A percentile compares a stretch with the other conserved stretches of the same genome.
Evolutionary conservation across 2,113 vertebrate species (phyloP).

Genomic region (Microtus pennsylvanicus): DNA sequence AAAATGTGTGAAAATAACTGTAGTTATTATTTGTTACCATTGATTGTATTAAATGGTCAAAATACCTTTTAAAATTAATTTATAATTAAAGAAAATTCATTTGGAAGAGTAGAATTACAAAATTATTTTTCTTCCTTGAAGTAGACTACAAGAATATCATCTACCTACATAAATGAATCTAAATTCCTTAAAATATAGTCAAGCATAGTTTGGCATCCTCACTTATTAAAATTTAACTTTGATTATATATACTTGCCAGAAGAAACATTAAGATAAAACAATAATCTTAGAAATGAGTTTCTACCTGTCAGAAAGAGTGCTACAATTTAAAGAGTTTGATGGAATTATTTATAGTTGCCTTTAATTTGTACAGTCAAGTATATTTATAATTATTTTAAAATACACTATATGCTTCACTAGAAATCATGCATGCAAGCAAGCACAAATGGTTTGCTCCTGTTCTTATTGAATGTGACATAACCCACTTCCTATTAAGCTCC

Average conservation of each 20-base stretch:
- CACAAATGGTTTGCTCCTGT: conserved; percentile 42
- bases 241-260: conserved; percentile 22
- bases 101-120: not conserved
- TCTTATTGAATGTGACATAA: conserved; percentile 63
- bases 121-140: conserved; percentile 25
- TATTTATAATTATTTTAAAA: conserved; percentile 70
- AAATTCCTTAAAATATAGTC: conserved; percentile 62
- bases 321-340: conserved; percentile 30
- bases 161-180: conserved; percentile 39
- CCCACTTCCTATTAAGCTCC: conserved; percentile 56
- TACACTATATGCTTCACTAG: conserved; percentile 66
- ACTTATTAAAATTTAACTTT: conserved; percentile 41
- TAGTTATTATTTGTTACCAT: not conserved
- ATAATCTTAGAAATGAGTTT: conserved; percentile 39
- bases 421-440: conserved; percentile 58
- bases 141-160: conserved; percentile 15
- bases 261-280: conserved; percentile 33
- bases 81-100: not conserved
- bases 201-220: not conserved
- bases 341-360: conserved; percentile 60
- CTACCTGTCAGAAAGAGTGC: conserved; percentile 35
- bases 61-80: not conserved
- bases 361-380: conserved; percentile 67
- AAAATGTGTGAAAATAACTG: not conserved
- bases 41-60: conserved; percentile 32